Evolutionary conservation across 2,888 invertebrate species (phyloP).

Genomic region (Autographa pulchrina): DNA sequence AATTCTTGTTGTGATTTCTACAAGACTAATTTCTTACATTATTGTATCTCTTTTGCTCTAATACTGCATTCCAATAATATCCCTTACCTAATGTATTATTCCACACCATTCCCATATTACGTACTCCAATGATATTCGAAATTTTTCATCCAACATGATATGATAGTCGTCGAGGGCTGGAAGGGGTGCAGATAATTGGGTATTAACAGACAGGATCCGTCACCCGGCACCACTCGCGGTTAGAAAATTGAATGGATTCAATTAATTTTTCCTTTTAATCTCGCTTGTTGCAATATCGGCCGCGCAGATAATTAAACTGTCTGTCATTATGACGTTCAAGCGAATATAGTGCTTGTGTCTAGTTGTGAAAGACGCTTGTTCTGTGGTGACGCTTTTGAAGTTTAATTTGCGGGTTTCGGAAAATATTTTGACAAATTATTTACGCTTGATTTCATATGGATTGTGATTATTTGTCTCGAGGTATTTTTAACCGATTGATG

Average conservation of each 20-base stretch:
- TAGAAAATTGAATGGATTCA: slow-evolving; percentile 80
- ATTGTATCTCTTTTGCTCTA: neutral
- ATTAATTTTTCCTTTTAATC: slow-evolving; percentile 80
- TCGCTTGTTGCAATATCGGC: slow-evolving; percentile 65
- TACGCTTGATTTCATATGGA: slow-evolving; percentile 25
- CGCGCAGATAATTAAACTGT: slow-evolving; percentile 62
- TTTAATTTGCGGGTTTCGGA: slow-evolving; percentile 41
- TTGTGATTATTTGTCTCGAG: slow-evolving; percentile 31
- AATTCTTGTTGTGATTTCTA: too few relatives aligned
- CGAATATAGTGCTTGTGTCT: slow-evolving; percentile 43
- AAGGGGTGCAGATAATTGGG: slow-evolving; percentile 74
- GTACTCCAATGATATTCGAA: slow-evolving; percentile 43
- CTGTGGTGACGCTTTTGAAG: slow-evolving; percentile 12
- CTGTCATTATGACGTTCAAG: slow-evolving; percentile 57
- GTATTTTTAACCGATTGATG: slow-evolving; percentile 15
- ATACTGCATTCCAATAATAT: slow-evolving; percentile 3
- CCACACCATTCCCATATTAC: slow-evolving; percentile 28
- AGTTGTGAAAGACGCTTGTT: slow-evolving; percentile 22
- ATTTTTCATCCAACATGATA: slow-evolving; percentile 42
- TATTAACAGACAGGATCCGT: slow-evolving; percentile 82
- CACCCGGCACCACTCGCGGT: slow-evolving; percentile 73
- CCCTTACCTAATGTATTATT: slow-evolving; percentile 10
- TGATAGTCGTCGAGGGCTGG: slow-evolving; percentile 51
- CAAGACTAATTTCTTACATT: neutral
- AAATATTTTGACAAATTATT: slow-evolving; percentile 43